phyloP scores from a whole-genome alignment of 2,797 vertebrate genomes.

The Chiloscyllium punctatum region DNA sequence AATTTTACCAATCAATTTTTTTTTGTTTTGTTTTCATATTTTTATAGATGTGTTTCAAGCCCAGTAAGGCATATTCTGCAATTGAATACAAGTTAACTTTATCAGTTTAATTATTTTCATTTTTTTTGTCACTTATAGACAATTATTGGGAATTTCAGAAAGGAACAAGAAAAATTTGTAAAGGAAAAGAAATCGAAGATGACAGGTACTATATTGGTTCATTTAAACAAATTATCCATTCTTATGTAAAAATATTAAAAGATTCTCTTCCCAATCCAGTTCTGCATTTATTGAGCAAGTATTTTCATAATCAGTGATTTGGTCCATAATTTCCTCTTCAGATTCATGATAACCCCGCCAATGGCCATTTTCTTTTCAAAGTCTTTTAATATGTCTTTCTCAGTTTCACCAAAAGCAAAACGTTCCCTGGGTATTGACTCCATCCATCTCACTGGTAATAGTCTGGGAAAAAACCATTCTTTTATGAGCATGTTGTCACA shows the following conservation, averaged over 20 bases:
- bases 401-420: neutral
- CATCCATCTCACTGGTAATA: no score
- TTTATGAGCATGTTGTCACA: no score
- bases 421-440: neutral
- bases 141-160: conserved; percentile 40
- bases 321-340: neutral
- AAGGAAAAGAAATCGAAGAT: conserved; percentile 38
- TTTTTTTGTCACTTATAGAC: conserved; percentile 27
- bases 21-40: neutral
- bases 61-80: neutral
- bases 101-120: neutral
- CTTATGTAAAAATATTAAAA: neutral
- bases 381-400: neutral
- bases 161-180: conserved; percentile 41
- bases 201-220: conserved; percentile 30
- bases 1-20: neutral
- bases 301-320: neutral
- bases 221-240: neutral
- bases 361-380: neutral
- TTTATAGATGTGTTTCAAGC: neutral
- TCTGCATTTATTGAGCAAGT: neutral
- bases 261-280: neutral
- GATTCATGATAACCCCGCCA: neutral
- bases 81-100: neutral
- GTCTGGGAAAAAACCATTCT: no score